Evolutionary conservation across 1,140 invertebrate species (phyloP).

Genomic region (Drosophila lacteicornis): DNA sequence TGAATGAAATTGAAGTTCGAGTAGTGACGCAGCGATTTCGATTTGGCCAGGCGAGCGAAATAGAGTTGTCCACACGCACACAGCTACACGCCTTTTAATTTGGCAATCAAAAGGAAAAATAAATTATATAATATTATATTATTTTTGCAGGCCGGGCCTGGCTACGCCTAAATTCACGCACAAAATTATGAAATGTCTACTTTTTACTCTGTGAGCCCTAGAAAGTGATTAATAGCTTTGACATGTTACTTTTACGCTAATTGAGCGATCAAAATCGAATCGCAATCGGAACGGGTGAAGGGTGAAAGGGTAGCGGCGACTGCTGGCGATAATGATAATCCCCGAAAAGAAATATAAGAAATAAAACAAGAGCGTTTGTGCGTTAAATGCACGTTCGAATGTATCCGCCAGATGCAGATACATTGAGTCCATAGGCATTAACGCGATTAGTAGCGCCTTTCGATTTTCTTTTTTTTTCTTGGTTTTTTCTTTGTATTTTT

Average conservation of each 20-base stretch:
- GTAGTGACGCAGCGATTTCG: slow-evolving; percentile 75
- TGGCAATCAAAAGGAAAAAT: slow-evolving; percentile 81
- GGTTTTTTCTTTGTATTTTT: slow-evolving; percentile 11
- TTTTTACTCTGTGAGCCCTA: slow-evolving; percentile 8
- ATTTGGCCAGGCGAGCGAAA: slow-evolving; percentile 55
- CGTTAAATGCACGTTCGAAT: slow-evolving; percentile 69
- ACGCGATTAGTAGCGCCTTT: slow-evolving; percentile 81
- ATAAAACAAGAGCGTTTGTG: slow-evolving; percentile 65
- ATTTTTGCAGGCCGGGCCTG: slow-evolving; percentile 18
- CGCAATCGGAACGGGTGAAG: slow-evolving; percentile 67
- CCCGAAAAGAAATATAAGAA: slow-evolving; percentile 40
- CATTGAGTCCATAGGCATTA: slow-evolving; percentile 65
- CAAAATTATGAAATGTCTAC: slow-evolving; percentile 37
- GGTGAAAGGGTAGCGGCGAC: slow-evolving; percentile 70
- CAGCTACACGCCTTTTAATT: slow-evolving; percentile 65
- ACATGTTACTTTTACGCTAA: slow-evolving; percentile 83
- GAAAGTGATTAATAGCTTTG: slow-evolving; percentile 81
- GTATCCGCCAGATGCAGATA: slow-evolving; percentile 59
- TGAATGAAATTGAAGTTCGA: slow-evolving; percentile 83
- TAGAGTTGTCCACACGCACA: slow-evolving; percentile 67
- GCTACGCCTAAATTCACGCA: slow-evolving; percentile 76
- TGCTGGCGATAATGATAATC: slow-evolving; percentile 42
- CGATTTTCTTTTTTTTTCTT: slow-evolving; percentile 58
- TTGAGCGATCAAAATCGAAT: slow-evolving; percentile 82
- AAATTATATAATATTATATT: slow-evolving; percentile 71